A percentile compares a stretch with the other conserved stretches of the same genome.
Evolutionary conservation across 2,113 vertebrate species (phyloP).

Genomic region (Cinclus mexicanus): DNA sequence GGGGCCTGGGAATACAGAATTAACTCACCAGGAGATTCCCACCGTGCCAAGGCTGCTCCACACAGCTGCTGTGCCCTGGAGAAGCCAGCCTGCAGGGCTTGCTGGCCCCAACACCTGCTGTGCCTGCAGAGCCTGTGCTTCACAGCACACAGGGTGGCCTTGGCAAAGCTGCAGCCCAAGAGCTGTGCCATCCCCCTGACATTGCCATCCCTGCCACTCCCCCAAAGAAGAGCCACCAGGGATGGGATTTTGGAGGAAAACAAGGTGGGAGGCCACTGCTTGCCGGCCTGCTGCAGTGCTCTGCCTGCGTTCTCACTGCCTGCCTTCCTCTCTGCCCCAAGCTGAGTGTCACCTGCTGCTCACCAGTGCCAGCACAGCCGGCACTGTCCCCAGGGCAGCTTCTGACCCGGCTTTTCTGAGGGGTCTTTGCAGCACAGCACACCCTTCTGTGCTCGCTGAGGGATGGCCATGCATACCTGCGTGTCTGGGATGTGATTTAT

Average conservation of each 20-base stretch:
- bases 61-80: not conserved
- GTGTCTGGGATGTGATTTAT: not conserved
- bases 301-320: not conserved
- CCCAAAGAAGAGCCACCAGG: not conserved
- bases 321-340: rapidly evolving
- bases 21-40: not conserved
- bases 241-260: not conserved
- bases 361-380: not conserved
- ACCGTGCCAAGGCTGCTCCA: not conserved
- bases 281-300: not conserved
- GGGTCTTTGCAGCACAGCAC: not conserved
- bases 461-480: not conserved
- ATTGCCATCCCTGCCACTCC: not conserved
- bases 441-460: rapidly evolving
- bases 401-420: not conserved
- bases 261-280: rapidly evolving
- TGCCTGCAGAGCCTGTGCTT: not conserved
- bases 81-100: not conserved
- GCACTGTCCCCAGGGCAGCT: not conserved
- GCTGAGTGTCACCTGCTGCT: not conserved
- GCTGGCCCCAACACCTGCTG: not conserved
- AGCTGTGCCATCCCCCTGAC: not conserved
- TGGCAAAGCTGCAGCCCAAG: not conserved
- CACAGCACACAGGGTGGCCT: rapidly evolving
- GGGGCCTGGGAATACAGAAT: not conserved